These are phyloP conservation scores for Henricia sp. DNA, from an alignment of 53 echinoderm and acorn worm species.

Conservation along the genomic window DNA sequence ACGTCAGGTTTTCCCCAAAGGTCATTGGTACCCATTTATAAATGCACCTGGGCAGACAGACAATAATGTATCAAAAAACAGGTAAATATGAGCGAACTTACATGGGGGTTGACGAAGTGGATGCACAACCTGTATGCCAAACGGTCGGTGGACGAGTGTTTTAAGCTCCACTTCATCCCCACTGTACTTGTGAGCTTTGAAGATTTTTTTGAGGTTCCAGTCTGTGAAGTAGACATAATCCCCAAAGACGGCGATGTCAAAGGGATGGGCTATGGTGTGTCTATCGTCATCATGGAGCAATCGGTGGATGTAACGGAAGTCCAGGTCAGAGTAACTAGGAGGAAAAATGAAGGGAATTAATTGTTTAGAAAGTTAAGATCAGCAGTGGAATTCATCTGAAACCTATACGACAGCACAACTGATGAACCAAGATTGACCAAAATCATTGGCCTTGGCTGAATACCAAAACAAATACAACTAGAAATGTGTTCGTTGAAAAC, in stretches of 20 bases:
- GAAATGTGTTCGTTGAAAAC: no score
- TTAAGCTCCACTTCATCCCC: slow-evolving; percentile 65
- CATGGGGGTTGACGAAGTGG: slow-evolving; percentile 73
- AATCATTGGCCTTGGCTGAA: no score
- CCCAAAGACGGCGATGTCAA: slow-evolving; percentile 83
- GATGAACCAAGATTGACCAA: no score
- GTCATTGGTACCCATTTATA: no score
- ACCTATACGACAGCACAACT: no score
- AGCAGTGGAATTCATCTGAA: no score
- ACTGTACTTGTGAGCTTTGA: slow-evolving; percentile 81
- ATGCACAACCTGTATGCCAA: slow-evolving; percentile 78
- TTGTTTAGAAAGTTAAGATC: neutral
- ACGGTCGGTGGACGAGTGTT: slow-evolving; percentile 73
- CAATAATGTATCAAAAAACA: neutral
- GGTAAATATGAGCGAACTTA: slow-evolving; percentile 46
- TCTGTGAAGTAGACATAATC: slow-evolving; percentile 91
- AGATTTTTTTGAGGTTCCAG: slow-evolving; percentile 86
- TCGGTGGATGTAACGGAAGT: slow-evolving; percentile 74
- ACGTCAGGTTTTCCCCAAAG: no score
- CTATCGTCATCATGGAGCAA: slow-evolving; percentile 74
- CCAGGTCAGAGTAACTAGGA: slow-evolving; percentile 79
- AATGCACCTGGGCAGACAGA: no score
- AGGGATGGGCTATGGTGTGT: slow-evolving; percentile 91
- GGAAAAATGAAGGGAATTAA: neutral
- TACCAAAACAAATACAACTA: no score